A percentile compares a stretch with the other conserved stretches of the same genome.
phyloP scores from a whole-genome alignment of 2,113 vertebrate species.

The Puntigrus tetrazona region DNA sequence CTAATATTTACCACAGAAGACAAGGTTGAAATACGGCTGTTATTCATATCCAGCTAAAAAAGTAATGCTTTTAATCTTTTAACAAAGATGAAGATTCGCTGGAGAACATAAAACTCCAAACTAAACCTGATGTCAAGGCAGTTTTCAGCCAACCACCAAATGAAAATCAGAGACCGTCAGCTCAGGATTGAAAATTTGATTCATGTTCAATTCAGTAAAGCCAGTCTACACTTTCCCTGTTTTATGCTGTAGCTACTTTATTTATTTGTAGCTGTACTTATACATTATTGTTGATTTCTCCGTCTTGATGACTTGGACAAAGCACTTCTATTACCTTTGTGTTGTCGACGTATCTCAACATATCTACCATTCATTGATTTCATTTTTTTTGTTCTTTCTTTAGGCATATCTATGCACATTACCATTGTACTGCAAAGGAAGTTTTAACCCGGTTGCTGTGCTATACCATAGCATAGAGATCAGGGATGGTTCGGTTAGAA shows the following conservation, averaged over 20 bases:
- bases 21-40: background rate
- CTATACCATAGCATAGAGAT: background rate
- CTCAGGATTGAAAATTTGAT: background rate
- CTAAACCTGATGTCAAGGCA: background rate
- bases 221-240: background rate
- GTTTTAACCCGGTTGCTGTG: slow-evolving; percentile 1
- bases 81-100: background rate
- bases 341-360: background rate
- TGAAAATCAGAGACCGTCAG: background rate
- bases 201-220: background rate
- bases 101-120: background rate
- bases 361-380: background rate
- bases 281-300: background rate
- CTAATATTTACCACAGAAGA: slow-evolving; percentile 3
- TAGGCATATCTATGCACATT: slow-evolving; percentile 19
- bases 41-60: background rate
- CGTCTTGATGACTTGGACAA: background rate
- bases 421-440: background rate
- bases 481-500: background rate
- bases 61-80: no score
- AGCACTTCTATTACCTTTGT: background rate
- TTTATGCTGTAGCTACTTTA: background rate
- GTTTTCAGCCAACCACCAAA: background rate
- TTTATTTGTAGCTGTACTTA: slow-evolving; percentile 16
- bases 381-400: background rate